Evolutionary conservation across 2,888 invertebrate species (phyloP).

Genomic region (Antitype chi): DNA sequence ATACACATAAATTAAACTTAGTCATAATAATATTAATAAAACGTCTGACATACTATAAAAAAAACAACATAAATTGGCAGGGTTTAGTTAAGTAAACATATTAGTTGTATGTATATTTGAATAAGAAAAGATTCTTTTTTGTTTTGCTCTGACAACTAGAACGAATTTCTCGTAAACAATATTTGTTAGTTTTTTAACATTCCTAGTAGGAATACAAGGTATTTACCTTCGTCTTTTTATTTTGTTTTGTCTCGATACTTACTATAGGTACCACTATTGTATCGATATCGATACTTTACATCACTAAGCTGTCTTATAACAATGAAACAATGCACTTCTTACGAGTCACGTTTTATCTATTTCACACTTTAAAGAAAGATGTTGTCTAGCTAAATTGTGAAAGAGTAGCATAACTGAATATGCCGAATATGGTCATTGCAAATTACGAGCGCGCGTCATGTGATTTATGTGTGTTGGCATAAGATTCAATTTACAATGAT

Average conservation of each 20-base stretch:
- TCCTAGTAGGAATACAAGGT: slow-evolving; percentile 32
- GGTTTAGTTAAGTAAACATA: slow-evolving; percentile 55
- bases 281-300: slow-evolving; percentile 6
- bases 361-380: not conserved
- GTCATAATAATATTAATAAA: not conserved
- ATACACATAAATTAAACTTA: slow-evolving; percentile 36
- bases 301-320: not conserved
- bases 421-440: not conserved
- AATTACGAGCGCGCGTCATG: not conserved
- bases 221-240: not conserved
- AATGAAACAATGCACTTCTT: not conserved
- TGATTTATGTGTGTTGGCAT: not conserved
- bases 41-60: slow-evolving; percentile 1
- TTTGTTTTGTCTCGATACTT: not conserved
- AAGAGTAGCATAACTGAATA: not conserved
- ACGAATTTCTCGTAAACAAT: slow-evolving; percentile 30
- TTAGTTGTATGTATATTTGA: slow-evolving; percentile 37
- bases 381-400: not conserved
- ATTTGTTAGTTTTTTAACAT: slow-evolving; percentile 48
- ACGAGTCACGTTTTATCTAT: not conserved
- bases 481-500: not conserved
- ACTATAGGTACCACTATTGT: not conserved
- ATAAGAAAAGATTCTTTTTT: slow-evolving; percentile 19
- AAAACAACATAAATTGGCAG: slow-evolving; percentile 46
- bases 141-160: slow-evolving; percentile 29